Conservation (phyloP, 1,140 invertebrate genomes). For the Conus betulinus region DNA sequence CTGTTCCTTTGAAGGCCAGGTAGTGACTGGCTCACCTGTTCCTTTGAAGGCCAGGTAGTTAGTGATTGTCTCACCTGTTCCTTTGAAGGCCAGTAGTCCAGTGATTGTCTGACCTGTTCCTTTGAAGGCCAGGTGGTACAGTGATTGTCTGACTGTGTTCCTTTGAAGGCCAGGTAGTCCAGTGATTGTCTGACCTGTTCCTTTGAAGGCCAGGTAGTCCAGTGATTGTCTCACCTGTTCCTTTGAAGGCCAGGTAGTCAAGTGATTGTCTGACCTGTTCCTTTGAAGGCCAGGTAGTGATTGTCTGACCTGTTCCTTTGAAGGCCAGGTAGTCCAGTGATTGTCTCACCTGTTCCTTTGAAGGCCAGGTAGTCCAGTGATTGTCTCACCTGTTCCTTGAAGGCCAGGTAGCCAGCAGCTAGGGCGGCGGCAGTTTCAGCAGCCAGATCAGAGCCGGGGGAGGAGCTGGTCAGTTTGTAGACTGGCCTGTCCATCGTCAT, state of each 20-base stretch:
- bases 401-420: constrained; percentile 78
- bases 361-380: constrained; percentile 57
- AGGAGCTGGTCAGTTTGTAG: constrained; percentile 49
- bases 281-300: constrained; percentile 58
- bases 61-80: no score
- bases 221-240: no score
- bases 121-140: not conserved
- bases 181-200: not conserved
- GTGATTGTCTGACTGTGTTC: not conserved
- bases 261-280: constrained; percentile 45
- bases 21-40: no score
- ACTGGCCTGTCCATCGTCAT: constrained; percentile 64
- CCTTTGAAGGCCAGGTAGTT: no score
- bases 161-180: not conserved
- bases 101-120: not conserved
- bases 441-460: constrained; percentile 64
- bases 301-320: constrained; percentile 41
- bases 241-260: constrained; percentile 58
- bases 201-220: no score
- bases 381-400: constrained; percentile 72
- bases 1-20: no score
- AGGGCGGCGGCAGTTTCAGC: constrained; percentile 72
- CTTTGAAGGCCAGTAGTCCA: no score
- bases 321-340: no score
- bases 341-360: constrained; percentile 66